Evolutionary conservation across 2,797 vertebrate genomes (phyloP).

Genomic region (Sparidentex hasta): DNA sequence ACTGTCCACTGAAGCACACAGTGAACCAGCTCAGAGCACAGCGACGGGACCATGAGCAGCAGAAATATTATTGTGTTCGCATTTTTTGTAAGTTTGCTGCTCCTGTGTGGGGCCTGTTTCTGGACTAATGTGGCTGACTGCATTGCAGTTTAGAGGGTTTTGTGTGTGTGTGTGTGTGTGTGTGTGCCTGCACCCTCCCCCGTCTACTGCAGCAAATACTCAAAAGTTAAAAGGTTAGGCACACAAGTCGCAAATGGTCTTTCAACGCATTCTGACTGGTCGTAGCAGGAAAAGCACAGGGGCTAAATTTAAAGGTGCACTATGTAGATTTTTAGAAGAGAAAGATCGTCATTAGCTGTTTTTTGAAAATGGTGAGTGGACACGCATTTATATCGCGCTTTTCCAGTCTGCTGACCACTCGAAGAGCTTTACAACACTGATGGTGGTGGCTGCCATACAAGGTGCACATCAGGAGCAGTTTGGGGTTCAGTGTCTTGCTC

Average conservation of each 20-base stretch:
- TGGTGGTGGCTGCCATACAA: too few relatives aligned
- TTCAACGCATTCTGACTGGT: slow-evolving; percentile 11
- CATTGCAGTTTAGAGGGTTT: slow-evolving; percentile 31
- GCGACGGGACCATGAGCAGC: neutral
- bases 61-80: neutral
- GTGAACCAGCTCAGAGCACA: neutral
- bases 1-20: slow-evolving; percentile 19
- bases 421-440: too few relatives aligned
- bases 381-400: too few relatives aligned
- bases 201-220: neutral
- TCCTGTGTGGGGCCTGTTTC: neutral
- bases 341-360: too few relatives aligned
- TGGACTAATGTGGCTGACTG: slow-evolving; percentile 10
- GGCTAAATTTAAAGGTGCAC: too few relatives aligned
- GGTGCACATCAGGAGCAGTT: too few relatives aligned
- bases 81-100: neutral
- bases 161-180: too few relatives aligned
- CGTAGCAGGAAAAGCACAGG: neutral
- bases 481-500: too few relatives aligned
- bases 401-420: too few relatives aligned
- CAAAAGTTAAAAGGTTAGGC: neutral
- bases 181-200: neutral
- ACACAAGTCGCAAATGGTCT: too few relatives aligned
- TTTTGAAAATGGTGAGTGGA: too few relatives aligned
- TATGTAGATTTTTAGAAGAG: too few relatives aligned